These are phyloP conservation scores for Argyrosomus regius DNA, from an alignment of 2,797 vertebrate species.

Conservation along the genomic window DNA sequence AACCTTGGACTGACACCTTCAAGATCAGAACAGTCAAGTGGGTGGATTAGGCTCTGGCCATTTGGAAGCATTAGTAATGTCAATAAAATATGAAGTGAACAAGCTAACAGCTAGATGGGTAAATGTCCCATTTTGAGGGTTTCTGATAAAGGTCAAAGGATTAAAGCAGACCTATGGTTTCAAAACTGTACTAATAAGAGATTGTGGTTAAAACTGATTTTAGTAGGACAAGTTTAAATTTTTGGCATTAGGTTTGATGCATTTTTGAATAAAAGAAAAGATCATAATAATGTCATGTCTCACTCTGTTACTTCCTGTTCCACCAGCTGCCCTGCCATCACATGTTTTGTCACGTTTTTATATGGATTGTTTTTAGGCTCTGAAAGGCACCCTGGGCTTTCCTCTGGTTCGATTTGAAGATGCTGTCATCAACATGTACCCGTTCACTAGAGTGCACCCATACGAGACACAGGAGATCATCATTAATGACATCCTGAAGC, in stretches of 20 bases:
- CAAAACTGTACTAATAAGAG: neutral
- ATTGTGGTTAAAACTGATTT: neutral
- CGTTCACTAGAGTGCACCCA: constrained; percentile 95
- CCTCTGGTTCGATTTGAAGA: constrained; percentile 96
- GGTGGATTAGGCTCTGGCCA: neutral
- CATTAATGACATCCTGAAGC: constrained; percentile 96
- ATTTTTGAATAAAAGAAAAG: too few species aligned
- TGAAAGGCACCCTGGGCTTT: constrained; percentile 95
- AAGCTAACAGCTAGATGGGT: neutral
- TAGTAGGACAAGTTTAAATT: neutral
- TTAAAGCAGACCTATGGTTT: neutral
- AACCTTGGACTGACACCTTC: neutral
- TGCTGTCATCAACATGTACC: constrained; percentile 96
- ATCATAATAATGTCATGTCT: neutral
- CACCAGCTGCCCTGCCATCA: neutral
- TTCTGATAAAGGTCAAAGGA: neutral
- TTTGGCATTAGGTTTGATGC: neutral
- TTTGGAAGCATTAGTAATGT: neutral
- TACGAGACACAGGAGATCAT: constrained; percentile 98
- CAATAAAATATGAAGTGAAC: neutral
- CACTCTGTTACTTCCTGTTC: neutral
- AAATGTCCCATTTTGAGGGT: neutral
- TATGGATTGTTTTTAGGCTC: constrained; percentile 74
- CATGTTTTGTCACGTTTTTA: neutral
- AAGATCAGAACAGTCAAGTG: neutral